phyloP scores from a whole-genome alignment of 92 coral and sea anemone genomes.

The Phenganax subtilis region DNA sequence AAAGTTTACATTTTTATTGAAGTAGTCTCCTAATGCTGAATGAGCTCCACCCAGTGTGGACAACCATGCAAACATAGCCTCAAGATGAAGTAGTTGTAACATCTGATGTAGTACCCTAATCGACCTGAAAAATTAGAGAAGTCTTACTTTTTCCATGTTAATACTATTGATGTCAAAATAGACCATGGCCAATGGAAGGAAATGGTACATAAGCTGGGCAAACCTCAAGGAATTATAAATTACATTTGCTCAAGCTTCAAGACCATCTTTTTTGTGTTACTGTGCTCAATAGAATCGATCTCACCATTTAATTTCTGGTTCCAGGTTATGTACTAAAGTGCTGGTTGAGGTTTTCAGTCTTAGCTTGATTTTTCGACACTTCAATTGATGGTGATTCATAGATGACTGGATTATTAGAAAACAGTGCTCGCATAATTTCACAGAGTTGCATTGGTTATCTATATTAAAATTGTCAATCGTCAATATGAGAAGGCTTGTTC shows the following conservation, averaged over 20 bases:
- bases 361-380: background rate
- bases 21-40: slow-evolving; percentile 87
- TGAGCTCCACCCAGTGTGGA: slow-evolving; percentile 99
- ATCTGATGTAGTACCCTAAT: slow-evolving; percentile 54
- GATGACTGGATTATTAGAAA: background rate
- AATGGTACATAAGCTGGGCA: too few species aligned
- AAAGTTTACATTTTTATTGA: slow-evolving; percentile 46
- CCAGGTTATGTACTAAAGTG: slow-evolving; percentile 18
- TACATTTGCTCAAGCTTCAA: too few species aligned
- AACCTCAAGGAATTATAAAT: too few species aligned
- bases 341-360: background rate
- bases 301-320: slow-evolving; percentile 36
- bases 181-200: too few species aligned
- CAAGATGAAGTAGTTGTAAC: slow-evolving; percentile 61
- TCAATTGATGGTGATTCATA: background rate
- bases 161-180: too few species aligned
- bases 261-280: background rate
- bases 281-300: background rate
- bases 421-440: slow-evolving; percentile 25
- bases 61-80: slow-evolving; percentile 84
- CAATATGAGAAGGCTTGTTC: background rate
- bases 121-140: slow-evolving; percentile 50
- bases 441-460: background rate
- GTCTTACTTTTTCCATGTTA: too few species aligned
- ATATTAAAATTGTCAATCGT: background rate